phyloP scores from a whole-genome alignment of 2,888 invertebrate genomes.

The Pelosia muscerda region DNA sequence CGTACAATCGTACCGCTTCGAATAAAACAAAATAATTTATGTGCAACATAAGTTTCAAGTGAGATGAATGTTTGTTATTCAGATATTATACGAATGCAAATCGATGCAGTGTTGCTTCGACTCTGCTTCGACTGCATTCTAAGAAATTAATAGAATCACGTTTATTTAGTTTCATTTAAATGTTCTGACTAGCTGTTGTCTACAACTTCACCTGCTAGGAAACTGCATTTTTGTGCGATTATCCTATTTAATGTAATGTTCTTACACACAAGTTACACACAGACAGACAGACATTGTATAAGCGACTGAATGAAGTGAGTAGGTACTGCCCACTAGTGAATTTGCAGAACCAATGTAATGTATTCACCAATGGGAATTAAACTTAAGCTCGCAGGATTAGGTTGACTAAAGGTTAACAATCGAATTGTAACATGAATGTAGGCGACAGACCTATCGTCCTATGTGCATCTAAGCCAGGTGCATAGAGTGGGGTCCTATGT shows the following conservation, averaged over 20 bases:
- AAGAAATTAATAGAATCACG: neutral
- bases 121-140: neutral
- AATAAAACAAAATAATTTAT: conserved; percentile 17
- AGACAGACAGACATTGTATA: no score
- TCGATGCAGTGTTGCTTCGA: neutral
- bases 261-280: no score
- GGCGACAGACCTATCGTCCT: conserved; percentile 32
- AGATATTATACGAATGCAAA: conserved; percentile 20
- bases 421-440: conserved; percentile 15
- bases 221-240: no score
- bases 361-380: neutral
- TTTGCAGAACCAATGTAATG: no score
- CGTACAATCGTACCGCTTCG: neutral
- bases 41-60: conserved; percentile 11
- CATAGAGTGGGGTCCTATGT: conserved; percentile 72
- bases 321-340: no score
- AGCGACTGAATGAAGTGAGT: no score
- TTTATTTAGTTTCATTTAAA: no score
- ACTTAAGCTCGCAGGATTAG: neutral
- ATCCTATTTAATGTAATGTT: no score
- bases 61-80: conserved; percentile 10
- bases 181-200: neutral
- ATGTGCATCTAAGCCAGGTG: conserved; percentile 52
- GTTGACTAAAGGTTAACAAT: neutral
- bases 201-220: neutral